Conservation (phyloP, 2,113 vertebrate species). For the Ophiodon elongatus region DNA sequence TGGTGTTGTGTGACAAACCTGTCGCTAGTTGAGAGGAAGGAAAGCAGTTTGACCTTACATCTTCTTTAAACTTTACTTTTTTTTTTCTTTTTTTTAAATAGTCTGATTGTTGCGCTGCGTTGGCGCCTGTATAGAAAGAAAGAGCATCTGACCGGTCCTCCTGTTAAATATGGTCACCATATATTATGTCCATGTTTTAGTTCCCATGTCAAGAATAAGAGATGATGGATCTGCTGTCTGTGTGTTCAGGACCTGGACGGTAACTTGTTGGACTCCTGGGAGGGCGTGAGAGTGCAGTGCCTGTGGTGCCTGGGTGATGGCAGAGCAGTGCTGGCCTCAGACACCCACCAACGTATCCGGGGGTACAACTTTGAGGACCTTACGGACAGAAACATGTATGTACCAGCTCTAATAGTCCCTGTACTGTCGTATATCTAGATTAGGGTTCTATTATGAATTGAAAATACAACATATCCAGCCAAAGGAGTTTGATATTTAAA, state of each 20-base stretch:
- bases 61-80: neutral
- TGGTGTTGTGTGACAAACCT: neutral
- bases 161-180: neutral
- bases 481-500: neutral
- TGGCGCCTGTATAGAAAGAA: neutral
- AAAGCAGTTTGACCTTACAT: neutral
- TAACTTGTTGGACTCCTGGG: conserved; percentile 98
- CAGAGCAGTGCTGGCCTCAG: conserved; percentile 96
- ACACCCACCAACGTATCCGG: conserved; percentile 98
- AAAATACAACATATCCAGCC: neutral
- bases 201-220: conserved; percentile 19
- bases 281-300: conserved; percentile 98
- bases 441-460: neutral
- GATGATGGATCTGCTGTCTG: conserved; percentile 24
- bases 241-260: conserved; percentile 94
- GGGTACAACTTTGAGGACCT: conserved; percentile 99
- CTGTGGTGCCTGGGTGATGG: conserved; percentile 98
- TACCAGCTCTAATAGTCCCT: neutral
- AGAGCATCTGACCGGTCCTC: neutral
- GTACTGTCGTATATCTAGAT: neutral
- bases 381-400: conserved; percentile 99
- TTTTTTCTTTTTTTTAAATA: too few relatives aligned
- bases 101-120: neutral
- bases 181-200: conserved; percentile 9
- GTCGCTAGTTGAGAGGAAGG: neutral